Evolutionary conservation across 2,113 vertebrate species (phyloP).

Genomic region (Glaucidium brasilianum): DNA sequence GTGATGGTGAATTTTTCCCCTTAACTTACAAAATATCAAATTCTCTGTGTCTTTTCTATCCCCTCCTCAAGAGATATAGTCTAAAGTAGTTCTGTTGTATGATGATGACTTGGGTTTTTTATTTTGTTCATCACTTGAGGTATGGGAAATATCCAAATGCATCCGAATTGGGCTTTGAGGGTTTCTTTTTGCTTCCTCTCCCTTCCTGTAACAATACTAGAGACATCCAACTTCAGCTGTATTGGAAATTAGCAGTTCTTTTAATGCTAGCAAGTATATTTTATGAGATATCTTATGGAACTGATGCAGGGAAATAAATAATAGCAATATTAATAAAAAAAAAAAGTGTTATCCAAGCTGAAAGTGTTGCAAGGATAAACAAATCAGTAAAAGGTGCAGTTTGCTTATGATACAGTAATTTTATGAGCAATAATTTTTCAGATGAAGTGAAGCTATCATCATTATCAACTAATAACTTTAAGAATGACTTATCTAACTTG

Average conservation of each 20-base stretch:
- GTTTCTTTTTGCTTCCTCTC: background rate
- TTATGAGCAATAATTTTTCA: slow-evolving; percentile 56
- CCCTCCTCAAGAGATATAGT: background rate
- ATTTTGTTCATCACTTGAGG: background rate
- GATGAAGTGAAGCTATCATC: slow-evolving; percentile 53
- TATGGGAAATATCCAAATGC: background rate
- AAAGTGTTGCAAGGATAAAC: slow-evolving; percentile 23
- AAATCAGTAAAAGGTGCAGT: slow-evolving; percentile 41
- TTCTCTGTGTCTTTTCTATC: background rate
- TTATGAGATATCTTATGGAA: slow-evolving; percentile 13
- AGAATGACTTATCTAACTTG: slow-evolving; percentile 56
- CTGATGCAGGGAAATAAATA: slow-evolving; percentile 20
- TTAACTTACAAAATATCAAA: background rate
- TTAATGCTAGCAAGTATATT: slow-evolving; percentile 19
- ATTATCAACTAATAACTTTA: slow-evolving; percentile 59
- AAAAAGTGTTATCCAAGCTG: background rate
- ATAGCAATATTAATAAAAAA: slow-evolving; percentile 28
- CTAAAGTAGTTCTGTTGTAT: background rate
- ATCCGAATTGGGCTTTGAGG: background rate
- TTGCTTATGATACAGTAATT: slow-evolving; percentile 57
- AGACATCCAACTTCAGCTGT: background rate
- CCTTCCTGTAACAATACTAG: background rate
- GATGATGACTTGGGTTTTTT: background rate
- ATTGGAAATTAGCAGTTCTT: background rate
- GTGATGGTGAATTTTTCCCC: background rate